A percentile compares a stretch with the other conserved stretches of the same genome.
Evolutionary conservation across 1,140 invertebrate genomes (phyloP).

Genomic region (Zaprionus inermis): DNA sequence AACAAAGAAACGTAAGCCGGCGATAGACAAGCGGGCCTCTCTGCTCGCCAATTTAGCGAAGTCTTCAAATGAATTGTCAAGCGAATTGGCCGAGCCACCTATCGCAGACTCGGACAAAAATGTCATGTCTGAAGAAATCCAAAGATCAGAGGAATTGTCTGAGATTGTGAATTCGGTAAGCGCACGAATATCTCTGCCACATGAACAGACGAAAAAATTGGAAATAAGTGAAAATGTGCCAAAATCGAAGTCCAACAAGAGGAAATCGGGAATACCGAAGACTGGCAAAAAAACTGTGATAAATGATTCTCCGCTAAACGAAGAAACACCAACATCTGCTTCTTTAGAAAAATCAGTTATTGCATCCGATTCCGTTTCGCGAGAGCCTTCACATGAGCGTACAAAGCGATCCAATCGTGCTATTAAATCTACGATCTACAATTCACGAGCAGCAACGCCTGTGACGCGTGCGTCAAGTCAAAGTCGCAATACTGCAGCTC

Average conservation of each 20-base stretch:
- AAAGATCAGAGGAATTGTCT: not conserved
- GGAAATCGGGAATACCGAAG: not conserved
- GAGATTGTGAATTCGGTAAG: not conserved
- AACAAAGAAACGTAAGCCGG: conserved; percentile 3
- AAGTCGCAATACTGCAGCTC: not conserved
- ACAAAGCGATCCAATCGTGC: conserved; percentile 10
- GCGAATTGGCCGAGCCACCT: not conserved
- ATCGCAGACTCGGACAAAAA: not conserved
- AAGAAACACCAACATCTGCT: not conserved
- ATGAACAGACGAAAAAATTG: not conserved
- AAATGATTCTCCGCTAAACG: not conserved
- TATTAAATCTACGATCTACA: not conserved
- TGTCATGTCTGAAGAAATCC: not conserved
- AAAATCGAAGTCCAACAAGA: not conserved
- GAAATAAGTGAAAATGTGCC: not conserved
- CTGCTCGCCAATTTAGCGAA: not conserved
- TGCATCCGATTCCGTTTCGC: not conserved
- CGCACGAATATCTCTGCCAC: not conserved
- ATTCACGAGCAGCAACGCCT: not conserved
- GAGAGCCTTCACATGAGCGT: conserved; percentile 19
- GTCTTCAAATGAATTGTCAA: not conserved
- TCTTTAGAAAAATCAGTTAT: not conserved
- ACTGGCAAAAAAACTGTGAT: not conserved
- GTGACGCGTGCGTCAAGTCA: not conserved
- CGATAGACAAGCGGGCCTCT: not conserved